A percentile compares a stretch with the other conserved stretches of the same genome.
phyloP scores from a whole-genome alignment of 2,888 invertebrate species.

The Limnephilus auricula region DNA sequence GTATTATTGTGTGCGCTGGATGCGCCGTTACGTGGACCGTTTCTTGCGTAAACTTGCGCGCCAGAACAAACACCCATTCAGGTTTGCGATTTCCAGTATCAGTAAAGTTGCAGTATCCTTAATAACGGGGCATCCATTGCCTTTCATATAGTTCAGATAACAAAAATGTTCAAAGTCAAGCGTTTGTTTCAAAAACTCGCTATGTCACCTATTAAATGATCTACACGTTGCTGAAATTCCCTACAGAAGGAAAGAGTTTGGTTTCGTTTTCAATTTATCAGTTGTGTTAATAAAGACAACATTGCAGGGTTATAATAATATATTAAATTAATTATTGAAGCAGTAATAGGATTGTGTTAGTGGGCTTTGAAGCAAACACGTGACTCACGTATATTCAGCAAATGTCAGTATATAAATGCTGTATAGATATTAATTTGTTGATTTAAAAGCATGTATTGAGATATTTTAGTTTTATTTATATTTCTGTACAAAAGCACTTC shows the following conservation, averaged over 20 bases:
- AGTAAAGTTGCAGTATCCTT: neutral
- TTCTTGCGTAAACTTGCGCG: neutral
- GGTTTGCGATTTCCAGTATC: neutral
- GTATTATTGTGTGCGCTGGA: constrained; percentile 41
- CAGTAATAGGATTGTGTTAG: constrained; percentile 31
- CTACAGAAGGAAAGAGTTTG: neutral
- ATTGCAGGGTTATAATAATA: neutral
- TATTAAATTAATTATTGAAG: neutral
- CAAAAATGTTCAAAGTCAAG: constrained; percentile 36
- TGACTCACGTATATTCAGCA: constrained; percentile 41
- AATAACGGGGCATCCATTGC: constrained; percentile 51
- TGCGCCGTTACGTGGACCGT: constrained; percentile 37
- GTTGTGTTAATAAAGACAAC: neutral
- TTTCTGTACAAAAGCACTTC: constrained; percentile 15
- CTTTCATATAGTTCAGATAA: constrained; percentile 22
- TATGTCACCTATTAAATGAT: neutral
- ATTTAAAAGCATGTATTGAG: constrained; percentile 31
- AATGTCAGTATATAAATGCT: neutral
- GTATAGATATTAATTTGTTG: neutral
- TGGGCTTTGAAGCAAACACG: constrained; percentile 58
- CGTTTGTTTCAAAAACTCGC: constrained; percentile 49
- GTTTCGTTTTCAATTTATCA: neutral
- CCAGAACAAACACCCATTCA: neutral
- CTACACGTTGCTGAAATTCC: neutral
- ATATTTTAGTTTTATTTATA: constrained; percentile 27